A percentile compares a stretch with the other conserved stretches of the same genome.
Conservation (phyloP, 2,113 vertebrate genomes). For the Climacteris rufus region DNA sequence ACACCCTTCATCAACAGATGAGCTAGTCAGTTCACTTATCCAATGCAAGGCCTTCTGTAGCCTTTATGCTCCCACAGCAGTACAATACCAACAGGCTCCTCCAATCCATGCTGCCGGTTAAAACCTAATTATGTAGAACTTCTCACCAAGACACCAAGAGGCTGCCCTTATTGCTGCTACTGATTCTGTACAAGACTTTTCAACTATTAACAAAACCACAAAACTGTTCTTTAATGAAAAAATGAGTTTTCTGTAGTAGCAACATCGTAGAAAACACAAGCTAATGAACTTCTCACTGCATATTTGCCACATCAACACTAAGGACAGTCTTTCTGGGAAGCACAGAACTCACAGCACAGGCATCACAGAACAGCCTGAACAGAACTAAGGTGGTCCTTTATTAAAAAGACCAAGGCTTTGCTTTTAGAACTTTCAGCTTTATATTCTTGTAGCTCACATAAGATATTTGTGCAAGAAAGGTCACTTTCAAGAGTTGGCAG, state of each 20-base stretch:
- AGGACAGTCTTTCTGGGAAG: background rate
- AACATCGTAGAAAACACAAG: background rate
- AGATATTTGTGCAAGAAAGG: background rate
- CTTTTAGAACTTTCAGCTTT: background rate
- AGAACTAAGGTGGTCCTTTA: background rate
- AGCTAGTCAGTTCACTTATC: background rate
- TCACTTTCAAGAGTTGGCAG: background rate
- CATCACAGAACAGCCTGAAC: background rate
- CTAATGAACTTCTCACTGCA: background rate
- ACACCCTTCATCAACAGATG: background rate
- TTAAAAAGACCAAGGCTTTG: background rate
- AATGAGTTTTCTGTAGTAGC: background rate
- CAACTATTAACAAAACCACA: background rate
- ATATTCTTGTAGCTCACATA: background rate
- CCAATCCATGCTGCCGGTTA: background rate
- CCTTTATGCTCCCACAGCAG: background rate
- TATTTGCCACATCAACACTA: background rate
- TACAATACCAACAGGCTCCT: background rate
- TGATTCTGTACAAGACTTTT: background rate
- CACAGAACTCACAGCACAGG: background rate
- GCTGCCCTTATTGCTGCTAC: background rate
- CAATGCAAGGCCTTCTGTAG: fast-evolving
- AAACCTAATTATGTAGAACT: background rate
- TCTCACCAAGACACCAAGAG: background rate
- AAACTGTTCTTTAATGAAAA: background rate